Evolutionary conservation across 1,140 invertebrate genomes (phyloP), one percentile per base, ranked within the genome.

Genomic region (Lordiphosa clarofinis): DNA sequence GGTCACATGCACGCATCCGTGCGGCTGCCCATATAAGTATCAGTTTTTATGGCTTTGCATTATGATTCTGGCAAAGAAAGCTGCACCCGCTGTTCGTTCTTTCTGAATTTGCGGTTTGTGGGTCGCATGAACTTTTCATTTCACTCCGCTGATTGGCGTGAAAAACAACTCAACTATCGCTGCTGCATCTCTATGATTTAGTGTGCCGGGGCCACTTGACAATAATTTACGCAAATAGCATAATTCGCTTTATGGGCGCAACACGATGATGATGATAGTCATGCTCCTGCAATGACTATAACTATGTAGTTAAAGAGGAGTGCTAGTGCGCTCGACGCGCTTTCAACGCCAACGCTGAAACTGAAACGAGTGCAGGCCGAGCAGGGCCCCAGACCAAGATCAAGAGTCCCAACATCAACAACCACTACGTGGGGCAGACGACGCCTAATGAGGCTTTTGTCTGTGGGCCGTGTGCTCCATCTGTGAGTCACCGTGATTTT

Each of bases 171-270:
- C 43, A 47, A 47, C 28, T 55, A 60, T 54, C 58, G 53, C 35
- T 31, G 36, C 56, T 31, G 36, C 56, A 75, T 71, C 67, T 71
- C 75, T 81, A 79, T 79, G 75, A 79, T 81, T 81, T 81, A 81
- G 65, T 60, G 43, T 60, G 70, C 61, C 66, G 21, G 40, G 49
- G 54, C 75, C 75, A 81, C 75, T 81, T 81, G 75, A 81, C 75
- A 81, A 81, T 84, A 73, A 82, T 84, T 82, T 84, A 82, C 64
- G 69, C 68, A 84, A 84, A 82, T 84, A 64, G 78, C 78, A 84
- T 84, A 82, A 84, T 76, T 76, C 68, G 69, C 78, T 65, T 61
- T 57, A 79, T 70, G 56, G 56, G 75, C 59, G 64, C 68, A 78
- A 72, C 69, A 70, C 64, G 56, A 79, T 66, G 53, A 62, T 73